Base-by-base conservation (phyloP, 53 echinoderm and acorn worm species). In the Apostichopus leukothele region DNA sequence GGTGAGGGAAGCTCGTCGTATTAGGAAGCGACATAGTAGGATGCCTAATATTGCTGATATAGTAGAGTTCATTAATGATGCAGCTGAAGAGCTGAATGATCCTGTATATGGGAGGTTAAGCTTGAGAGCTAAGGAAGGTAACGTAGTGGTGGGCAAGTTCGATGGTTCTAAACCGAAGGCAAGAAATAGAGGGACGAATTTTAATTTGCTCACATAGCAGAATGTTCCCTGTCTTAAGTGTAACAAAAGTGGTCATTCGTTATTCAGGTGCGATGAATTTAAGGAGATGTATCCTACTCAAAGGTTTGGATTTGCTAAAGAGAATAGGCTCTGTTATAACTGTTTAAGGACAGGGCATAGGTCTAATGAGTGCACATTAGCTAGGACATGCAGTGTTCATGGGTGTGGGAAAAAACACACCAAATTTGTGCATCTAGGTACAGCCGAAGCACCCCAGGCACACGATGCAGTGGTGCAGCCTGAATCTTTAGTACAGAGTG, bases 351-450 rank as follows among this genome's bases (percentile, higher is more conserved):
- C 79, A 9, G 83, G 90, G 5, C 74, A 92, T 51, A 14, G 18
- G 5, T 63, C 67, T 9, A 86, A 59, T 51, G 73, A 91, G 63
- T 91, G 91, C 51, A 74, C 25, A 74, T 79, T 84, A 68, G 74
- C 54, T n/a, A 78, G 77, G 60, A 63, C 67, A 55, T 91, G 89
- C 53, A 75, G 60, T 16, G 79, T 93, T 3, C n/a, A 78, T 55
- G 89, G 89, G 51, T 91, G 89, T 88, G 88, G 84, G 4, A 75
- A 89, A 13, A 91, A 89, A 67, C 91, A 93, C 39, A 93, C 88
- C 5, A 93, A 84, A 67, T 90, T 88, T 53, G 75, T 90, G 10
- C 93, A 93, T 83, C 67, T 79, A 39, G 76, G 5, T 19, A 1
- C 50, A 71, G 83, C n/a, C 21, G 67, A 9, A 63, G 52, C 88